Base-by-base conservation (phyloP, 2,797 vertebrate species). In the Pseudopleuronectes americanus region DNA sequence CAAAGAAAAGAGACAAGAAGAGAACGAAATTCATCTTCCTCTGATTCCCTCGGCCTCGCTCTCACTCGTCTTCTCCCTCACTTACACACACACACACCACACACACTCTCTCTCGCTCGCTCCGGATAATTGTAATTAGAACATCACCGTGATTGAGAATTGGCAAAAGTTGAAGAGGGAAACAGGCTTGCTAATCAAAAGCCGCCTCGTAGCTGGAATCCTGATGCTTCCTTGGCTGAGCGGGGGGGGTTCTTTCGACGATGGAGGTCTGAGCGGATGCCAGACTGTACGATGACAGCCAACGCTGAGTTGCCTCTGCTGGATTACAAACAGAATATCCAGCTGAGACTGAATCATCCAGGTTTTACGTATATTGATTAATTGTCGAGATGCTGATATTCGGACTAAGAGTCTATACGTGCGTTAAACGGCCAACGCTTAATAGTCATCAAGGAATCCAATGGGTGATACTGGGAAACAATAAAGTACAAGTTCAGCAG, bases 181-280 rank as follows among this genome's bases (percentile, higher is more conserved):
- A 90, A 92, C 92, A 88, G 90, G 85, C 90, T 92, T 91, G 89
- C 89, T 90, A 88, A 93, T 93, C 90, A 91, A 86, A 90, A 90
- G 83, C 84, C 79, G 86, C 87, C 88, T 92, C 76, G 41, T 89
- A 85, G 90, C 88, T 81, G 84, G 87, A 90, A 87, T 90, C 78
- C 86, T 84, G 78, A 87, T 78, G 84, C 82, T 84, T 73, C 66
- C 68, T 90, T 86, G 86, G 89, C 90, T 87, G 84, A 75, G 80
- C 77, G 82, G 78, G 74, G 83, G 77, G 74, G 66, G 66, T 4
- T 0, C 84, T 81, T 68, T 90, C 79, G 65, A 77, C 71, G 77
- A 64, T 68, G 87, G 85, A 81, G 60, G 78, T 53, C 76, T 59
- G 65, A 76, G 71, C 12, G 57, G 57, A 68, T 83, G 84, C 84